phyloP scores from a whole-genome alignment of 1,140 invertebrate genomes.

The Coelopa frigida region DNA sequence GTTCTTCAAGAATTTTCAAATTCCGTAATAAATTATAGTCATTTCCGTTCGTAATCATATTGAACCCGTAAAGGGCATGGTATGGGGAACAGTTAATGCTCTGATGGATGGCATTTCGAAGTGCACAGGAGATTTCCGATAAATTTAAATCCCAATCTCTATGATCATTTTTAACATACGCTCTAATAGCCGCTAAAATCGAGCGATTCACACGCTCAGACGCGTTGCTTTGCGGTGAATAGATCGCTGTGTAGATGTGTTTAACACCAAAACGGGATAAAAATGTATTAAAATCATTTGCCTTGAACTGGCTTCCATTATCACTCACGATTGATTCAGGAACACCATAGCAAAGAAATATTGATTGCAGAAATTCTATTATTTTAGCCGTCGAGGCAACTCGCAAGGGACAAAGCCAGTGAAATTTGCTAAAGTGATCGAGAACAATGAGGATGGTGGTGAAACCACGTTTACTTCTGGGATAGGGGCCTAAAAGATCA shows the following conservation, averaged over 20 bases:
- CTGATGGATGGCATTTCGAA: conserved; percentile 9
- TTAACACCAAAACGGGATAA: conserved; percentile 2
- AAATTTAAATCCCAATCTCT: conserved; percentile 14
- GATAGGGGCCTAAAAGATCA: conserved; percentile 9
- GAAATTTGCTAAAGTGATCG: conserved; percentile 11
- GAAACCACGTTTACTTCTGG: conserved; percentile 6
- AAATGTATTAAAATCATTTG: conserved; percentile 1
- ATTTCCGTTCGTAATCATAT: conserved; percentile 11
- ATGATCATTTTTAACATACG: conserved; percentile 11
- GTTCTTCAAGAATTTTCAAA: conserved; percentile 1
- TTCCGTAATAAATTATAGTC: neutral
- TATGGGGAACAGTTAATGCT: conserved; percentile 10
- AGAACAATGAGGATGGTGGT: conserved; percentile 8
- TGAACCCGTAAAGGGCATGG: conserved; percentile 9
- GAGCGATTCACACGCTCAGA: conserved; percentile 3
- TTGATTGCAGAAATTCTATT: neutral
- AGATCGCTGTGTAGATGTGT: conserved; percentile 2
- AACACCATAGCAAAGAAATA: conserved; percentile 7
- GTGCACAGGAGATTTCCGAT: conserved; percentile 4
- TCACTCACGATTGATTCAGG: conserved; percentile 12
- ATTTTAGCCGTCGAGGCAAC: neutral
- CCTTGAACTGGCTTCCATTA: conserved; percentile 13
- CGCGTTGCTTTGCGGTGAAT: conserved; percentile 1
- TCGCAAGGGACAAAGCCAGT: conserved; percentile 4
- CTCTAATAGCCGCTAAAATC: neutral